A percentile compares a stretch with the other conserved stretches of the same genome.
Evolutionary conservation across 2,888 invertebrate genomes (phyloP).

Genomic region (Cataglyphis albicans): DNA sequence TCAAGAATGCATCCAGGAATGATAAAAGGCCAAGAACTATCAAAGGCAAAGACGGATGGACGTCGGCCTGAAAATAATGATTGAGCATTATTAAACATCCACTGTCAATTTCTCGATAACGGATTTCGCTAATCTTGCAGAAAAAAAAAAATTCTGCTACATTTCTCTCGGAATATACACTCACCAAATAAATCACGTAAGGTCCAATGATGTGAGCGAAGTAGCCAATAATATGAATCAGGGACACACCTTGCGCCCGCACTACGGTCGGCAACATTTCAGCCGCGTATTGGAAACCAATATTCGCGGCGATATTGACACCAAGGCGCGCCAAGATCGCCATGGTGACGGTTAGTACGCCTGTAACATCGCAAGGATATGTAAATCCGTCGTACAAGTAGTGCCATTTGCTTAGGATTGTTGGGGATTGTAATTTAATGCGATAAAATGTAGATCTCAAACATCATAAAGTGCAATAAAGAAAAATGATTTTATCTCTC

Average conservation of each 20-base stretch:
- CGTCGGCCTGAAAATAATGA: slow-evolving; percentile 78
- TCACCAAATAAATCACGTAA: slow-evolving; percentile 93
- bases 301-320: slow-evolving; percentile 96
- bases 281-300: slow-evolving; percentile 96
- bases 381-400: slow-evolving; percentile 47
- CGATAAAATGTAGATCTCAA: neutral
- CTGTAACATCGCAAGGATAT: slow-evolving; percentile 80
- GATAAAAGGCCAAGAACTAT: slow-evolving; percentile 92
- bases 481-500: neutral
- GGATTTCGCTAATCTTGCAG: neutral
- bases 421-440: neutral
- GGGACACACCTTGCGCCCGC: slow-evolving; percentile 94
- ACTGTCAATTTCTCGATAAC: neutral
- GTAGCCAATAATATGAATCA: slow-evolving; percentile 95
- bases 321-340: slow-evolving; percentile 94
- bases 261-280: slow-evolving; percentile 95
- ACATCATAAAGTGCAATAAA: neutral
- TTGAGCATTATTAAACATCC: neutral
- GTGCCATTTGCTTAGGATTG: neutral
- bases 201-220: slow-evolving; percentile 94
- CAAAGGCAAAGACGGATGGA: slow-evolving; percentile 88
- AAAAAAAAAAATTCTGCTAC: neutral
- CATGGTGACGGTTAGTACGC: slow-evolving; percentile 91
- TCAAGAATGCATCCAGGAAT: slow-evolving; percentile 91
- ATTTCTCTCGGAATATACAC: slow-evolving; percentile 74